phyloP scores from a whole-genome alignment of 2,888 invertebrate genomes.

The Caenorhabditis becei region DNA sequence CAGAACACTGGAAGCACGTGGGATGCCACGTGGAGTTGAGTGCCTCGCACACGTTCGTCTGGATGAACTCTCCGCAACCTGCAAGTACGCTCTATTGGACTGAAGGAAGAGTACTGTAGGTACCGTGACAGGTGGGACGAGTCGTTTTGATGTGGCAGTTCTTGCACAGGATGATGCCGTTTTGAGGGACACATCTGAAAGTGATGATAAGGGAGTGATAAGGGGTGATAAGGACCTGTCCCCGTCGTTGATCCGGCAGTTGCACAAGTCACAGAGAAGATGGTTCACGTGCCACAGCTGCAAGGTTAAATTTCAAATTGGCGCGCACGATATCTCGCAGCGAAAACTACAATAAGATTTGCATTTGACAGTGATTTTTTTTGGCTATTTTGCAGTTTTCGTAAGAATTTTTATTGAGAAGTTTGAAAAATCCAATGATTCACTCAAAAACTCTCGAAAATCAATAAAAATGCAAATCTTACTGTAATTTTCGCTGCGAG shows the following conservation, averaged over 20 bases:
- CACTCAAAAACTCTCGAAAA: too few species aligned
- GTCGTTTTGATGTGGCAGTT: slow-evolving; percentile 58
- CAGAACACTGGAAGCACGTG: slow-evolving; percentile 62
- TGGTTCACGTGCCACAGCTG: slow-evolving; percentile 61
- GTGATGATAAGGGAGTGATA: background rate
- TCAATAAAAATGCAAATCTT: too few species aligned
- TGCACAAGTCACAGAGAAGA: slow-evolving; percentile 57
- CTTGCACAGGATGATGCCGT: slow-evolving; percentile 51
- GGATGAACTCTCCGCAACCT: slow-evolving; percentile 54
- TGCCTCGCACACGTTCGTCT: slow-evolving; percentile 53
- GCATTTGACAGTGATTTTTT: background rate
- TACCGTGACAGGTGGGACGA: slow-evolving; percentile 58
- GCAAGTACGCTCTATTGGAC: background rate
- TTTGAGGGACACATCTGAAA: slow-evolving; percentile 57
- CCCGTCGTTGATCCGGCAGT: slow-evolving; percentile 58
- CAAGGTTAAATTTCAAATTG: too few species aligned
- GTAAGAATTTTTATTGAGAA: too few species aligned
- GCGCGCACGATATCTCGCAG: too few species aligned
- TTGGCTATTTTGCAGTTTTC: background rate
- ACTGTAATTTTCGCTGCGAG: too few species aligned
- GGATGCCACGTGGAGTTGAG: slow-evolving; percentile 59
- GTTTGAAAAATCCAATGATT: too few species aligned
- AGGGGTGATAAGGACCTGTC: slow-evolving; percentile 38
- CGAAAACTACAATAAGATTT: too few species aligned
- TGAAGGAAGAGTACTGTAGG: background rate